Percentiles rank a stretch among this genome's conserved stretches.
phyloP scores from a whole-genome alignment of 1,140 invertebrate species.

The Idris sp. region DNA sequence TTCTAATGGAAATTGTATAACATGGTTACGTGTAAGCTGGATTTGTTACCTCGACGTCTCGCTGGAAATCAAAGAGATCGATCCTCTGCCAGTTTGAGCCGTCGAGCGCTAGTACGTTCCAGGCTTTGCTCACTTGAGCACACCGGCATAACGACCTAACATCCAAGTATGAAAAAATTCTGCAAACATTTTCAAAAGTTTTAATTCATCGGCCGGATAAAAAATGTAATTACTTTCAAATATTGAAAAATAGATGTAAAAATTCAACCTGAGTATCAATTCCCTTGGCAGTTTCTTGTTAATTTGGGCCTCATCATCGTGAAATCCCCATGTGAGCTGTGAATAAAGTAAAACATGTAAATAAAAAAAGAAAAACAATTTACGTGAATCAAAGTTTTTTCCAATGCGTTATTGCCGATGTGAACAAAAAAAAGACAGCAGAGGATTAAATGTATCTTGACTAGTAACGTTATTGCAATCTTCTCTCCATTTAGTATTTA shows the following conservation, averaged over 20 bases:
- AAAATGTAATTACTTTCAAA: no score
- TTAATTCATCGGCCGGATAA: no score
- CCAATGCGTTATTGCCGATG: conserved; percentile 43
- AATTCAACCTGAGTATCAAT: conserved; percentile 87
- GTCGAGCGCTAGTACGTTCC: conserved; percentile 98
- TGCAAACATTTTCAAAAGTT: conserved; percentile 74
- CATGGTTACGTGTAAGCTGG: conserved; percentile 23
- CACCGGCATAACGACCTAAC: conserved; percentile 98
- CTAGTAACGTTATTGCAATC: no score
- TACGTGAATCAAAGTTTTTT: conserved; percentile 12
- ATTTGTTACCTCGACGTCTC: conserved; percentile 92
- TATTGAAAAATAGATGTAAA: no score
- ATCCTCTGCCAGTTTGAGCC: conserved; percentile 99
- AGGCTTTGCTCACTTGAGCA: conserved; percentile 97
- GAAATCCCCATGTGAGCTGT: conserved; percentile 80
- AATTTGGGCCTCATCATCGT: conserved; percentile 92
- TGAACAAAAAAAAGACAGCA: conserved; percentile 3
- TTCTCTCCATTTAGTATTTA: no score
- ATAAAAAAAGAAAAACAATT: neutral
- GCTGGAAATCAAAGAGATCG: conserved; percentile 98
- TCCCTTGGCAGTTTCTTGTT: conserved; percentile 98
- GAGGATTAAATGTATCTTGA: no score
- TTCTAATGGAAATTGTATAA: conserved; percentile 35
- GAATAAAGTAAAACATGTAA: conserved; percentile 41
- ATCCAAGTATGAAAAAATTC: conserved; percentile 98